phyloP scores from a whole-genome alignment of 1,140 invertebrate genomes.

The Chironomus striatipennis region DNA sequence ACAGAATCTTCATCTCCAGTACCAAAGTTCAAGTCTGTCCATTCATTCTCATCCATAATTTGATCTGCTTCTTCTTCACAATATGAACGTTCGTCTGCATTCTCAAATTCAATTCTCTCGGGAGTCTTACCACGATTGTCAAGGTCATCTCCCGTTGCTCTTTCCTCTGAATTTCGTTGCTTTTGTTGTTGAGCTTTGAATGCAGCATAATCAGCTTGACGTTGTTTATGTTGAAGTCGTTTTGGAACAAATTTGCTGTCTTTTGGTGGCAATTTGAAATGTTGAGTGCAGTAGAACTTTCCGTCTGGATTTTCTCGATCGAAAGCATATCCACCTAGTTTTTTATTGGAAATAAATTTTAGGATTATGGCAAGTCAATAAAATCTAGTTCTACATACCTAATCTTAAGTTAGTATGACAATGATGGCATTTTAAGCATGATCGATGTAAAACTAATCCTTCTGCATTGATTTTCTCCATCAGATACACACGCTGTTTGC shows the following conservation, averaged over 20 bases:
- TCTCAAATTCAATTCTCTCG: constrained; percentile 73
- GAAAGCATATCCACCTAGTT: constrained; percentile 65
- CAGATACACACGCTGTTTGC: constrained; percentile 76
- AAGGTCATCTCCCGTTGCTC: constrained; percentile 47
- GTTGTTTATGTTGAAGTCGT: constrained; percentile 17
- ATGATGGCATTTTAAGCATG: constrained; percentile 62
- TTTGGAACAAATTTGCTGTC: constrained; percentile 31
- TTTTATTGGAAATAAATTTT: constrained; percentile 55
- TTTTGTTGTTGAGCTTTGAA: constrained; percentile 25
- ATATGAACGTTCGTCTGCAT: constrained; percentile 50
- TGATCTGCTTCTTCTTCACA: constrained; percentile 62
- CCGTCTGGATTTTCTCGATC: constrained; percentile 64
- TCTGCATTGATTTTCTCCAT: constrained; percentile 81
- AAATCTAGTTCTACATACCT: constrained; percentile 27
- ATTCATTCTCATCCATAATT: constrained; percentile 81
- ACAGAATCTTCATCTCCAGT: constrained; percentile 66
- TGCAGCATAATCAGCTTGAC: constrained; percentile 22
- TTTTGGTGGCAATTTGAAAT: constrained; percentile 55
- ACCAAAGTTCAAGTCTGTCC: constrained; percentile 85
- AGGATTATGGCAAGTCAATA: constrained; percentile 22
- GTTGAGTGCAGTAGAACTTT: constrained; percentile 73
- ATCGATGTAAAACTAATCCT: constrained; percentile 77
- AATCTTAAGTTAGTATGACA: constrained; percentile 40
- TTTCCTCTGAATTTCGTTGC: constrained; percentile 32
- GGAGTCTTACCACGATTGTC: constrained; percentile 58